Evolutionary conservation across 35 echinoderm and acorn worm species (phyloP).

Genomic region (Stichopus chloronotus): DNA sequence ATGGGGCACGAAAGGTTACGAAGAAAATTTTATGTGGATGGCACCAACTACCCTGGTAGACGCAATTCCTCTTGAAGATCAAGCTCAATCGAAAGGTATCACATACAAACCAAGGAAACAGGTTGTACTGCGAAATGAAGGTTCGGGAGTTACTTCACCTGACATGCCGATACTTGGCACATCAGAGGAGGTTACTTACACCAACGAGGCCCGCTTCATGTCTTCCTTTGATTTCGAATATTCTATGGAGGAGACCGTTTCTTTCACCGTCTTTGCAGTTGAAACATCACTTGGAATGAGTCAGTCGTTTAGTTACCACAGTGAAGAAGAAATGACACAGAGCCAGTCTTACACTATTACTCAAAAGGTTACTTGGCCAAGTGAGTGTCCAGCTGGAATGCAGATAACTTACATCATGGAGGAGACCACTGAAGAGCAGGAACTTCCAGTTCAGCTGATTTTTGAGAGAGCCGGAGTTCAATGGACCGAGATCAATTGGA

Average conservation of each 20-base stretch:
- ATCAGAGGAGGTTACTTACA: background rate
- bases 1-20: too few species aligned
- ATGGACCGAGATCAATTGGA: slow-evolving; percentile 4
- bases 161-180: background rate
- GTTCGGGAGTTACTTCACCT: background rate
- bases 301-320: background rate
- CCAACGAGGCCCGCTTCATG: background rate
- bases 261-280: background rate
- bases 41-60: too few species aligned
- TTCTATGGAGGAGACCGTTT: background rate
- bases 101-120: too few species aligned
- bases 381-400: slow-evolving; percentile 12
- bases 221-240: background rate
- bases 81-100: too few species aligned
- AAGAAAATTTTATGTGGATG: too few species aligned
- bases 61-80: too few species aligned
- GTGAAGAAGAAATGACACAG: background rate
- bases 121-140: too few species aligned
- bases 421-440: background rate
- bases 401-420: background rate
- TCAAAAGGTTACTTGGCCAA: background rate
- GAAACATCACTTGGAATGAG: background rate
- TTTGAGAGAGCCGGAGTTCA: background rate
- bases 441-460: background rate
- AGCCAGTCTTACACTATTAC: background rate